phyloP scores from a whole-genome alignment of 1,140 invertebrate genomes.

The Cyphomyrmex costatus region DNA sequence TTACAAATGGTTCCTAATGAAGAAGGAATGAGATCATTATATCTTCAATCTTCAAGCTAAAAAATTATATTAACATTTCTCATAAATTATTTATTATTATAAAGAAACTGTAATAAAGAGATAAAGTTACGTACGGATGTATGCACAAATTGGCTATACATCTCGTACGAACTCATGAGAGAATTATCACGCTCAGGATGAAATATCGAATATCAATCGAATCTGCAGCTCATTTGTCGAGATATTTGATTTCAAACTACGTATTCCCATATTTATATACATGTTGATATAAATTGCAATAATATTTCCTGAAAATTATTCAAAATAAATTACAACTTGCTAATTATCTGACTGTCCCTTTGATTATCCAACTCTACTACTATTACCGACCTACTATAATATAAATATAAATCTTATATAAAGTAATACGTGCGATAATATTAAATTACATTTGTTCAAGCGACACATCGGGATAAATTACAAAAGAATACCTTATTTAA shows the following conservation, averaged over 20 bases:
- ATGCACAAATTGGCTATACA: neutral
- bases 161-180: neutral
- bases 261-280: constrained; percentile 41
- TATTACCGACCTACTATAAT: neutral
- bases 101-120: neutral
- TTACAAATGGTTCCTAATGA: neutral
- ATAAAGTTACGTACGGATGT: constrained; percentile 1
- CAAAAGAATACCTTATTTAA: neutral
- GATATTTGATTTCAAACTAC: constrained; percentile 53
- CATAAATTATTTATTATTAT: neutral
- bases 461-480: neutral
- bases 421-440: neutral
- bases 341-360: constrained; percentile 19
- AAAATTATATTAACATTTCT: neutral
- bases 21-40: neutral
- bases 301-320: constrained; percentile 40
- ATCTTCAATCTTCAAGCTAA: neutral
- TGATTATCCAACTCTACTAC: constrained; percentile 1
- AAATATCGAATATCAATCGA: constrained; percentile 62
- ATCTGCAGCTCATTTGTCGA: constrained; percentile 12
- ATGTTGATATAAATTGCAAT: constrained; percentile 38
- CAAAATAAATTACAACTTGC: constrained; percentile 36
- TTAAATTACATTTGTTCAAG: neutral
- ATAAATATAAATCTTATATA: neutral
- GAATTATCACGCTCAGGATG: constrained; percentile 16